A percentile compares a stretch with the other conserved stretches of the same genome.
phyloP scores from a whole-genome alignment of 2,113 vertebrate genomes.

The Lates calcarifer region DNA sequence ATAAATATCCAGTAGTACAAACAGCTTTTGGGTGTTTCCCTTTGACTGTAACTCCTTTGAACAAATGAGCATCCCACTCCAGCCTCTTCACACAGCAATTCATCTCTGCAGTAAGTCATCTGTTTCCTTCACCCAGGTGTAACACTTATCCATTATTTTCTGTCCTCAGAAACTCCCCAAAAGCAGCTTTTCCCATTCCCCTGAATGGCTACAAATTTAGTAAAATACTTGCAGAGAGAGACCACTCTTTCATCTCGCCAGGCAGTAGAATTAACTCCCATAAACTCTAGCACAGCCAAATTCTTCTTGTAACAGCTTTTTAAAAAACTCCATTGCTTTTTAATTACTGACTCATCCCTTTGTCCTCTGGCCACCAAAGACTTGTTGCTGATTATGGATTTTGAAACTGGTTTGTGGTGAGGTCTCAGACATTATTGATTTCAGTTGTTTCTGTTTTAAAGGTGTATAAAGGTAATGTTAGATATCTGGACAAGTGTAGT shows the following conservation, averaged over 20 bases:
- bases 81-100: conserved; percentile 22
- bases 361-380: conserved; percentile 1
- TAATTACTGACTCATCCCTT: not conserved
- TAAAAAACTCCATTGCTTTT: not conserved
- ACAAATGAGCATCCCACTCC: conserved; percentile 7
- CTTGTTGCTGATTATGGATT: not conserved
- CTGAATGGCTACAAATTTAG: conserved; percentile 26
- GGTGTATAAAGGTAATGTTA: not conserved
- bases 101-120: conserved; percentile 28
- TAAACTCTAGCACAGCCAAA: not conserved
- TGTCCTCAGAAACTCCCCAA: conserved; percentile 28
- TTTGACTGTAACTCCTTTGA: conserved; percentile 2
- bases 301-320: not conserved
- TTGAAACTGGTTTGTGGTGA: not conserved
- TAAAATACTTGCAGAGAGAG: conserved; percentile 23
- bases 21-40: not conserved
- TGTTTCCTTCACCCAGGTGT: conserved; percentile 28
- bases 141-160: conserved; percentile 26
- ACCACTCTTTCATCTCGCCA: conserved; percentile 27
- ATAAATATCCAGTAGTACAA: conserved; percentile 14
- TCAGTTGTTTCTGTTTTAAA: not conserved
- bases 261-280: conserved; percentile 10
- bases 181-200: conserved; percentile 40
- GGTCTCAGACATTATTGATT: not conserved
- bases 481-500: not conserved